Evolutionary conservation across 2,113 vertebrate genomes (phyloP).

Genomic region (Prunella himalayana): DNA sequence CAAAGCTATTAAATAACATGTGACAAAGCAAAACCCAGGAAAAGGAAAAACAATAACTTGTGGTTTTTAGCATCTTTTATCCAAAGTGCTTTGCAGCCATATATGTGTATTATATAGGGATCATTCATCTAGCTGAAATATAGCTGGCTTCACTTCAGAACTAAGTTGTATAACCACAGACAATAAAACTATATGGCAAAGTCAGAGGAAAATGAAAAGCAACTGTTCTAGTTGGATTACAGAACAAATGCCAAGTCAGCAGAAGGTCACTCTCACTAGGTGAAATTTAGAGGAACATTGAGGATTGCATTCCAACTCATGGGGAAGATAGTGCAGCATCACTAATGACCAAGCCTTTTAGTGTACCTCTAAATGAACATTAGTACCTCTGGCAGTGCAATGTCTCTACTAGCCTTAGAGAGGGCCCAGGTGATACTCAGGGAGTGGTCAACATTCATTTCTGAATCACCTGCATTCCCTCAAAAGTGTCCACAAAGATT

Average conservation of each 20-base stretch:
- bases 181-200: not conserved
- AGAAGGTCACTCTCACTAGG: not conserved
- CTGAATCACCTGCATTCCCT: not conserved
- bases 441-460: not conserved
- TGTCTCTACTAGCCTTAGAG: not conserved
- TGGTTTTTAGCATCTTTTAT: not conserved
- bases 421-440: not conserved
- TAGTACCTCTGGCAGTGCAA: not conserved
- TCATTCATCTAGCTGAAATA: not conserved
- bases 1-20: not conserved
- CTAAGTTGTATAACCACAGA: not conserved
- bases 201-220: not conserved
- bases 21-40: not conserved
- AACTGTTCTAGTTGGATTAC: not conserved
- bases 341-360: not conserved
- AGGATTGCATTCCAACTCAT: not conserved
- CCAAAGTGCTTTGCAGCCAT: not conserved
- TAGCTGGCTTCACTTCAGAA: not conserved
- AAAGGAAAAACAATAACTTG: not conserved
- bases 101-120: not conserved
- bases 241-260: not conserved
- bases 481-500: not conserved
- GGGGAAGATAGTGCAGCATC: rapidly evolving
- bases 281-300: not conserved
- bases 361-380: not conserved